Evolutionary conservation across 2,113 vertebrate species (phyloP), one percentile per base, ranked within the genome.

Genomic region (Numenius arquata): DNA sequence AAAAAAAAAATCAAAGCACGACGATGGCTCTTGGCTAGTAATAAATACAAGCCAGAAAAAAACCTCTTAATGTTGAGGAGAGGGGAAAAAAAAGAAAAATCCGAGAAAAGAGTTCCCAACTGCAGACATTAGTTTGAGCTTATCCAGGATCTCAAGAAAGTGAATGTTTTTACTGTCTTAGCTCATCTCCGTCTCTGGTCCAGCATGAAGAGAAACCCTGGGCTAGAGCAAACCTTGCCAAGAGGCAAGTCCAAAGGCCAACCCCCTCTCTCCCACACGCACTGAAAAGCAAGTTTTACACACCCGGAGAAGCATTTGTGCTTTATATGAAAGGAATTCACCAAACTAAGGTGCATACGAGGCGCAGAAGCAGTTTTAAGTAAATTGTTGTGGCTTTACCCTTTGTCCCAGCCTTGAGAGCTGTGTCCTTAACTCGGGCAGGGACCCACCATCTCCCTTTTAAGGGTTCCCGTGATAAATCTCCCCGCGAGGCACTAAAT

Each of bases 291-390:
- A 20, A 17, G 13, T 61, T 67, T 56, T 23, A 26, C 36, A 32
- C 8, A 17, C 19, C 29, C 61, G 23, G 22, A 71, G 25, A 59
- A 66, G 21, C 12, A 4, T 34, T 59, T 0, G 0, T 32, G 9
- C 27, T 86, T 74, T 6, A 7, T 2, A 20, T 0, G 2, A 63
- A 22, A n/a, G 45, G 41, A 70, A 71, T 55, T 70, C 36, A 36
- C 45, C 50, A 47, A 59, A 65, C 20, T 15, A 8, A 63, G 0
- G 3, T 1, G 2, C 9, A 0, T 0, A 8, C 8, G 53, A 68
- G 43, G 1, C n/a, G 40, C 80, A 85, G 78, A 56, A 72, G 16
- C n/a, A n/a, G 27, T 59, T 38, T 32, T 2, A 59, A 77, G 30
- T 3, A 2, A 83, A 23, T 16, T 38, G 8, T 4, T 21, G 6